Percentiles rank a stretch among this genome's conserved stretches.
phyloP scores from a whole-genome alignment of 2,113 vertebrate species.

The Gulo gulo region DNA sequence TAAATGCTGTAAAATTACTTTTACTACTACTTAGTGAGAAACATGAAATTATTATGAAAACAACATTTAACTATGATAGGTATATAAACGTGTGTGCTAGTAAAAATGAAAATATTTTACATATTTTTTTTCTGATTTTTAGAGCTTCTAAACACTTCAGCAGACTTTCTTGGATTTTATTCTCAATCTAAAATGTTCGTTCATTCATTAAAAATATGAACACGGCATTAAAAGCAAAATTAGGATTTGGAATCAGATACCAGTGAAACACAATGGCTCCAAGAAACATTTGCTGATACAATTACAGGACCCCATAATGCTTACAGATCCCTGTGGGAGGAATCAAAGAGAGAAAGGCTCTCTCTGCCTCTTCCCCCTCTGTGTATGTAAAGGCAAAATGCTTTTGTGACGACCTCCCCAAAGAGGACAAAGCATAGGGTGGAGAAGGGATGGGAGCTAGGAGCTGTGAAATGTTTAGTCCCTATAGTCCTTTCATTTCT shows the following conservation, averaged over 20 bases:
- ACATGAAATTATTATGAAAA: slow-evolving; percentile 54
- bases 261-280: not conserved
- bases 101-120: slow-evolving; percentile 28
- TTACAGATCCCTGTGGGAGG: not conserved
- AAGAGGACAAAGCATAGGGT: not conserved
- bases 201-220: slow-evolving; percentile 31
- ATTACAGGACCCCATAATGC: not conserved
- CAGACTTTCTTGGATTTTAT: slow-evolving; percentile 12
- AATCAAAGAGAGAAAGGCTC: not conserved
- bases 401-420: not conserved
- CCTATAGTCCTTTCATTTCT: not conserved
- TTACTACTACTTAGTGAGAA: slow-evolving; percentile 56
- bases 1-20: slow-evolving; percentile 66
- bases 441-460: not conserved
- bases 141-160: slow-evolving; percentile 28
- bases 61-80: slow-evolving; percentile 33
- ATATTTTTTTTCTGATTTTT: not conserved
- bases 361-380: not conserved
- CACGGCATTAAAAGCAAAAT: not conserved
- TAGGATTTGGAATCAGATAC: not conserved
- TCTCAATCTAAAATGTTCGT: slow-evolving; percentile 24
- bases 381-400: not conserved
- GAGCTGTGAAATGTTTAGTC: not conserved
- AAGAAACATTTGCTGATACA: not conserved
- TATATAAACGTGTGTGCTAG: not conserved